Evolutionary conservation across 2,888 invertebrate genomes (phyloP).

Genomic region (Pemphredon lugubris): DNA sequence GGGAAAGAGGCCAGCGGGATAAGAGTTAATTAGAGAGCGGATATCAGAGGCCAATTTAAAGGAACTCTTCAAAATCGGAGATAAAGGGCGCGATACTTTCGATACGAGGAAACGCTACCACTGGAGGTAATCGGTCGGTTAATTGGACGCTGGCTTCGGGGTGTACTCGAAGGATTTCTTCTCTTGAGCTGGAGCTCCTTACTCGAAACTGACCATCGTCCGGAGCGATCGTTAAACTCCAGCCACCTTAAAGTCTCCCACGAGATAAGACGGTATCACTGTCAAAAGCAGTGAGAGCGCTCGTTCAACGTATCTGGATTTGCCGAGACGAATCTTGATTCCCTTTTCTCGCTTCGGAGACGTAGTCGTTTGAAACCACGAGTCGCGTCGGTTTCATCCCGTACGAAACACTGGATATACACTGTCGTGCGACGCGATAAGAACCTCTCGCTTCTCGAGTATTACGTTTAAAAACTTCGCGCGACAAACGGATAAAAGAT

Average conservation of each 20-base stretch:
- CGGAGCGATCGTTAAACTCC: constrained; percentile 48
- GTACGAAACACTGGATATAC: too few relatives aligned
- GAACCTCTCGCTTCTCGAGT: too few relatives aligned
- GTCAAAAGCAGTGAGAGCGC: not conserved
- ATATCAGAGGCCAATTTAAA: not conserved
- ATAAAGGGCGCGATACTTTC: constrained; percentile 24
- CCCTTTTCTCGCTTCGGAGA: not conserved
- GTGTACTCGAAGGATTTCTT: constrained; percentile 47
- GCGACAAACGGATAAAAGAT: too few relatives aligned
- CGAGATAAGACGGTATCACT: constrained; percentile 52
- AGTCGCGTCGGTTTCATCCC: too few relatives aligned
- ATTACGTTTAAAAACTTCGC: too few relatives aligned
- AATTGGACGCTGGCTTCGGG: constrained; percentile 41
- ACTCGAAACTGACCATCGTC: constrained; percentile 41
- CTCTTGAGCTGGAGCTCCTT: constrained; percentile 22
- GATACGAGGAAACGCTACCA: constrained; percentile 37
- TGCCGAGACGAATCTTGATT: constrained; percentile 20
- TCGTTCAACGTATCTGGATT: constrained; percentile 10
- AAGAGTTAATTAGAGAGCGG: too few relatives aligned
- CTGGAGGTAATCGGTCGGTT: constrained; percentile 47
- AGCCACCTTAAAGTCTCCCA: constrained; percentile 45
- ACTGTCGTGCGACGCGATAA: too few relatives aligned
- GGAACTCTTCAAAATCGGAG: not conserved
- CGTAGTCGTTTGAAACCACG: too few relatives aligned
- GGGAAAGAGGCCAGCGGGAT: too few relatives aligned